phyloP scores from a whole-genome alignment of 2,888 invertebrate species.

The Mesorhabditis spiculigera region DNA sequence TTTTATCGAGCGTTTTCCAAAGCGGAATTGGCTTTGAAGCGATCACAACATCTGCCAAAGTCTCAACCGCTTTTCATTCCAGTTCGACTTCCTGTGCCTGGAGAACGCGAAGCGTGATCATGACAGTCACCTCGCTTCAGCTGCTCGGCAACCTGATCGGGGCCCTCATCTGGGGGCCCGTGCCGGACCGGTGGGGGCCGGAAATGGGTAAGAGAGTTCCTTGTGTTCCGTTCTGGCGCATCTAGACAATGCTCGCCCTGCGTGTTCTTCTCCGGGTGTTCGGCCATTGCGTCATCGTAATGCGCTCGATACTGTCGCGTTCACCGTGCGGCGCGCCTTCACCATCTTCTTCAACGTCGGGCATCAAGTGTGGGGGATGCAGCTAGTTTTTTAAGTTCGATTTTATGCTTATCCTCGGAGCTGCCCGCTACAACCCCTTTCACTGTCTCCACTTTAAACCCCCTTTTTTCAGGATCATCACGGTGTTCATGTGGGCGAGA shows the following conservation, averaged over 20 bases:
- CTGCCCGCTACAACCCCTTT: too few relatives aligned
- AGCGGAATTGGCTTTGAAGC: too few relatives aligned
- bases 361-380: neutral
- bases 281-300: neutral
- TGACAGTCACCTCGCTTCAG: neutral
- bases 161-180: neutral
- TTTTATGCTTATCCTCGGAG: neutral
- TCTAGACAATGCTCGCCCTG: slow-evolving; percentile 4
- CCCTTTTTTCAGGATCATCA: neutral
- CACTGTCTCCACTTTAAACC: too few relatives aligned
- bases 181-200: neutral
- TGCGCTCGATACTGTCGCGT: neutral
- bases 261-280: neutral
- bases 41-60: too few relatives aligned
- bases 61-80: too few relatives aligned
- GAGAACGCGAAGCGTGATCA: too few relatives aligned
- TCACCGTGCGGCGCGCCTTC: neutral
- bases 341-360: neutral
- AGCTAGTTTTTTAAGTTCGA: too few relatives aligned
- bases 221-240: neutral
- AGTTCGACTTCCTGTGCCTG: too few relatives aligned
- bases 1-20: too few relatives aligned
- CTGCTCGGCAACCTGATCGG: neutral
- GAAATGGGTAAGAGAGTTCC: neutral
- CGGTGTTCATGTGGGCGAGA: neutral